Base-by-base conservation (phyloP, 2,113 vertebrate species). In the Halcyon malimbica region DNA sequence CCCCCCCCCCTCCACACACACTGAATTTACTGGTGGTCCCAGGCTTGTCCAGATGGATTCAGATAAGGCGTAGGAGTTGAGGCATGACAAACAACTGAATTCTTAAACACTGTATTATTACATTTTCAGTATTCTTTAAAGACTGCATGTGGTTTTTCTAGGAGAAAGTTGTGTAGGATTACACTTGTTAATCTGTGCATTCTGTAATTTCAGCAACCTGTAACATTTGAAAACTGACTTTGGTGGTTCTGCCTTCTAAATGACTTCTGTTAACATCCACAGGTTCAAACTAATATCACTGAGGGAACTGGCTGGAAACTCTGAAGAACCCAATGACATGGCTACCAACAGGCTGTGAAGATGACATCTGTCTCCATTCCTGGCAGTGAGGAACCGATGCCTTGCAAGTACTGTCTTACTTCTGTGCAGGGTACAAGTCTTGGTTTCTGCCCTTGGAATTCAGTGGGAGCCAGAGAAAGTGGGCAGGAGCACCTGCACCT, bases 111-210 rank as follows among this genome's bases (percentile, higher is more conserved):
- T 64, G 35, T n/a, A 51, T 86, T 83, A 41, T 86, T 83, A 41
- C 16, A 59, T n/a, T 59, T 71, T 88, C 48, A 74, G 67, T 85
- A 59, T 85, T 80, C 54, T 85, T 88, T 68, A 74, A 90, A 94
- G 74, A 35, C 6, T 71, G 9, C 9, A 62, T 91, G 42, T 88
- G n/a, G 2, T 69, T 92, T 76, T 79, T 67, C 63, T 92, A 48
- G 19, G 53, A 85, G 35, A 78, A 95, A 69, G 7, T 74, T 93
- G 31, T 48, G 25, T 74, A 76, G 68, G 50, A 50, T 74, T 88
- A 11, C 4, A 46, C 23, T 95, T 1, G 0, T 76, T 81, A 83
- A 88, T 70, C 75, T 42, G 17, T 63, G 41, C 10, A 39, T 82
- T 96, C 54, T 76, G 59, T 65, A 53, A 83, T 83, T 95, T 88